These are phyloP conservation scores for Megaleporinus macrocephalus DNA, from an alignment of 2,113 vertebrate species.

Conservation along the genomic window DNA sequence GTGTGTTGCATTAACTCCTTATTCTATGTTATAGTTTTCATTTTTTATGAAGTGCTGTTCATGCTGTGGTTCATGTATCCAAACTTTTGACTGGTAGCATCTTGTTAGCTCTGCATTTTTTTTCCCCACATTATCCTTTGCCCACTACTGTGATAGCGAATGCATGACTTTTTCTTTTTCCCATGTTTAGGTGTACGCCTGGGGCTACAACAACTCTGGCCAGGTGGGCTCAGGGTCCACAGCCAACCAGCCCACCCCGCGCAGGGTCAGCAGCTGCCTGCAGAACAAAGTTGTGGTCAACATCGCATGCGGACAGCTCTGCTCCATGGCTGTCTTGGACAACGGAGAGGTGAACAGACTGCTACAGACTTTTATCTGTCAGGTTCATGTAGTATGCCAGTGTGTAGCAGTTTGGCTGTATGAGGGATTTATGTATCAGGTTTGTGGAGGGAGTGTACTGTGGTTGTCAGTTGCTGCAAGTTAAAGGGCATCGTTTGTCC, in stretches of 20 bases:
- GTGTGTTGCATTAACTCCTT: too few species aligned
- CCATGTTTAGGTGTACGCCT: constrained; percentile 87
- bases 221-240: constrained; percentile 98
- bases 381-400: not conserved
- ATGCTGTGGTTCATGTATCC: not conserved
- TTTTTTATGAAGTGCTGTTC: too few species aligned
- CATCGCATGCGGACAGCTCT: constrained; percentile 96
- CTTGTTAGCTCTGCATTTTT: not conserved
- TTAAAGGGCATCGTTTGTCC: not conserved
- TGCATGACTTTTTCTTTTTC: constrained; percentile 46
- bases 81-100: not conserved
- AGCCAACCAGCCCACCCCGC: constrained; percentile 93
- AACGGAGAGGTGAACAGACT: constrained; percentile 89
- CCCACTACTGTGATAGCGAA: not conserved
- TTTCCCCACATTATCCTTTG: not conserved
- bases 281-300: constrained; percentile 92
- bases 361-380: not conserved
- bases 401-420: constrained; percentile 8
- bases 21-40: too few species aligned
- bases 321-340: constrained; percentile 95
- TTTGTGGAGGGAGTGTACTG: not conserved
- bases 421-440: not conserved
- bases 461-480: not conserved
- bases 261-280: constrained; percentile 92
- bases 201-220: constrained; percentile 98